A percentile compares a stretch with the other conserved stretches of the same genome.
Conservation (phyloP, 2,797 vertebrate genomes). For the Petrocephalus sullivani region DNA sequence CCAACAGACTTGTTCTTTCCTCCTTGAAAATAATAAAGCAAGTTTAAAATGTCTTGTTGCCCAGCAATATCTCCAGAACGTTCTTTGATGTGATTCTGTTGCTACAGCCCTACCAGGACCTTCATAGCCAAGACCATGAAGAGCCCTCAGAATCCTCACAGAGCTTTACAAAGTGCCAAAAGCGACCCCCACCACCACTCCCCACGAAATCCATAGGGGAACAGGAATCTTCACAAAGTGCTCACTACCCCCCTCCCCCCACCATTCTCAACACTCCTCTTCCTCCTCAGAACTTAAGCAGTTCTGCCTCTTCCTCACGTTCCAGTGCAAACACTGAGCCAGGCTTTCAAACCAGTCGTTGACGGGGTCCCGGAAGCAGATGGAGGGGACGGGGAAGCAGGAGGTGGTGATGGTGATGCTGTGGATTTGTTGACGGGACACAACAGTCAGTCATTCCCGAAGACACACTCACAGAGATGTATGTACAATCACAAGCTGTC, state of each 20-base stretch:
- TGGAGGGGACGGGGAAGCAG: constrained; percentile 70
- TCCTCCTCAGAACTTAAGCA: constrained; percentile 72
- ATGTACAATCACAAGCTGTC: background rate
- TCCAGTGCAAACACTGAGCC: constrained; percentile 76
- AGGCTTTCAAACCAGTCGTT: constrained; percentile 80
- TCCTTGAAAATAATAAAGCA: background rate
- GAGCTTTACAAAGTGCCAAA: constrained; percentile 38
- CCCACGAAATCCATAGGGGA: background rate
- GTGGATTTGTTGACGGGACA: background rate
- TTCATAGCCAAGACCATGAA: constrained; percentile 12
- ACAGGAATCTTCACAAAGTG: background rate
- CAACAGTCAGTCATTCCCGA: background rate
- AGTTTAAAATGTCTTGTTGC: background rate
- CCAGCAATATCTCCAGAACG: background rate
- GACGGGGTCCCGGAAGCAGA: constrained; percentile 73
- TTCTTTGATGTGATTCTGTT: background rate
- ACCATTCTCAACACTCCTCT: background rate
- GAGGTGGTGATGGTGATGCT: constrained; percentile 76
- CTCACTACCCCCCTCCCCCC: background rate
- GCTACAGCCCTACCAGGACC: background rate
- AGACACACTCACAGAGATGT: background rate
- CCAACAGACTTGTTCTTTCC: background rate
- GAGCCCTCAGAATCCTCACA: constrained; percentile 18
- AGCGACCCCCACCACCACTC: constrained; percentile 30
- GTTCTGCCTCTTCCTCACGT: constrained; percentile 72